Evolutionary conservation across 1,140 invertebrate species (phyloP).

Genomic region (Tetranychus cinnabarinus): DNA sequence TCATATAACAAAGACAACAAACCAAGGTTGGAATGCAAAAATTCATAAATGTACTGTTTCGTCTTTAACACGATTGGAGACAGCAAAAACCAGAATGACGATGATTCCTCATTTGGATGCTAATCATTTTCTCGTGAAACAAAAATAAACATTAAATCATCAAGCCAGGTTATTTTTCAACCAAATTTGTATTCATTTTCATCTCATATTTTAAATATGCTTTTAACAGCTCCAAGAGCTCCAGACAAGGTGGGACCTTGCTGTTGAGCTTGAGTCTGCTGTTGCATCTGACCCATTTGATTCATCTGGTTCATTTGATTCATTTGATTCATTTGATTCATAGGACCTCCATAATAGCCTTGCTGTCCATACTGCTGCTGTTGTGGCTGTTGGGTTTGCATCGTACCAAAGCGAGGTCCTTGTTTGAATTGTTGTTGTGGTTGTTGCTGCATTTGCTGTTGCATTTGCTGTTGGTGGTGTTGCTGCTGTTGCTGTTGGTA

Average conservation of each 20-base stretch:
- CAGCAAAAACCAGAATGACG: too few relatives aligned
- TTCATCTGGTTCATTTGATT: neutral
- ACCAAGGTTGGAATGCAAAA: too few relatives aligned
- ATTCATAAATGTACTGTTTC: too few relatives aligned
- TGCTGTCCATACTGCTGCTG: neutral
- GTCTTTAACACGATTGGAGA: too few relatives aligned
- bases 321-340: conserved; percentile 2
- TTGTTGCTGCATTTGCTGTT: too few relatives aligned
- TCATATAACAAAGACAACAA: too few relatives aligned
- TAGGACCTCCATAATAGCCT: neutral
- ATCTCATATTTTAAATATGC: conserved; percentile 4
- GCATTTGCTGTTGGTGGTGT: neutral
- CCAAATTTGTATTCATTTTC: too few relatives aligned
- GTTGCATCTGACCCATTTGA: neutral
- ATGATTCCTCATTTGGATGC: too few relatives aligned
- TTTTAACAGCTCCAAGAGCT: conserved; percentile 4
- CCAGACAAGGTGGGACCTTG: neutral
- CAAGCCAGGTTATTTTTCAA: too few relatives aligned
- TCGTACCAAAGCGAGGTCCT: too few relatives aligned
- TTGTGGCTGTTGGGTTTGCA: conserved; percentile 7
- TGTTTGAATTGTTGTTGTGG: neutral
- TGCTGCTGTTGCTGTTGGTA: conserved; percentile 5
- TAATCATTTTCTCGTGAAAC: too few relatives aligned
- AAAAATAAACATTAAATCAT: too few relatives aligned
- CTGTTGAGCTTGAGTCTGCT: neutral